These are phyloP conservation scores for Adelges cooleyi DNA, from an alignment of 1,140 invertebrate species.

Conservation along the genomic window DNA sequence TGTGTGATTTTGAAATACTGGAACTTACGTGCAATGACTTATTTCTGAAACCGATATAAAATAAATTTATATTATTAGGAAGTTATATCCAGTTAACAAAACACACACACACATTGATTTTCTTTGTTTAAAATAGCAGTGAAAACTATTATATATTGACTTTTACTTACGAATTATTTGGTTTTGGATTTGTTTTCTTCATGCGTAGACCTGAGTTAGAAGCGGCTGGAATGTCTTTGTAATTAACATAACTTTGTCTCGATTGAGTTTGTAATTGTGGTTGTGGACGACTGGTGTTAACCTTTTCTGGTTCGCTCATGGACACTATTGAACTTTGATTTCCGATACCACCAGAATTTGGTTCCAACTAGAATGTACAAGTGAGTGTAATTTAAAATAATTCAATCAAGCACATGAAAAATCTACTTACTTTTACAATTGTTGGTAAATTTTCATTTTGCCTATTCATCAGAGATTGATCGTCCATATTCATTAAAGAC, in stretches of 20 bases:
- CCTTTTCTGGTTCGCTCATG: background rate
- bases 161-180: background rate
- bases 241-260: slow-evolving; percentile 24
- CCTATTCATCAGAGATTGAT: background rate
- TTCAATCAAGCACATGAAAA: too few relatives aligned
- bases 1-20: slow-evolving; percentile 8
- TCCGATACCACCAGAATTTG: background rate
- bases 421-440: slow-evolving; percentile 19
- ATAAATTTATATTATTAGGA: too few relatives aligned
- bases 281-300: slow-evolving; percentile 1
- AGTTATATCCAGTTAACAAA: too few relatives aligned
- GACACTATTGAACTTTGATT: background rate
- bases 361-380: slow-evolving; percentile 15
- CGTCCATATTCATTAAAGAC: slow-evolving; percentile 18
- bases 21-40: slow-evolving; percentile 16
- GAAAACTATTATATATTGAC: too few relatives aligned
- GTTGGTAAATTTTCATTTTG: slow-evolving; percentile 19
- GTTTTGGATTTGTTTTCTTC: slow-evolving; percentile 15
- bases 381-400: background rate
- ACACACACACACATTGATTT: too few relatives aligned
- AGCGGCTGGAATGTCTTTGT: slow-evolving; percentile 25
- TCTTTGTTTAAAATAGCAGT: too few relatives aligned
- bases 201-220: slow-evolving; percentile 14
- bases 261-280: background rate
- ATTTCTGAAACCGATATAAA: background rate